These are phyloP conservation scores for Ceratothoa steindachneri DNA, from an alignment of 2,888 invertebrate genomes.

Conservation along the genomic window DNA sequence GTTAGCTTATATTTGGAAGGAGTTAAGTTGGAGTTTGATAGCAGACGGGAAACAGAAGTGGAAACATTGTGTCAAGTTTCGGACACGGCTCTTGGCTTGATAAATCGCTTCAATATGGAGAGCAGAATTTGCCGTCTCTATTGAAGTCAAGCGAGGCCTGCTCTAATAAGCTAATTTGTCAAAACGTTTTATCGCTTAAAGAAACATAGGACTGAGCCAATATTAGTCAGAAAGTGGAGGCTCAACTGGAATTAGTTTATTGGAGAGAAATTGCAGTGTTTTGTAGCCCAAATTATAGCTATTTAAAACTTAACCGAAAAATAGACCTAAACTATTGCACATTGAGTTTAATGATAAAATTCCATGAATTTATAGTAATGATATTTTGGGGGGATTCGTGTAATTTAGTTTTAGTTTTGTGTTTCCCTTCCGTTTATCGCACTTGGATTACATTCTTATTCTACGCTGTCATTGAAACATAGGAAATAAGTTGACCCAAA, in stretches of 20 bases:
- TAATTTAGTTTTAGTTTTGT: neutral
- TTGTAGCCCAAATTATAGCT: slow-evolving; percentile 9
- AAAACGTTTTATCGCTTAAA: slow-evolving; percentile 48
- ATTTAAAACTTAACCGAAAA: slow-evolving; percentile 2
- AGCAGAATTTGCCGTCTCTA: slow-evolving; percentile 33
- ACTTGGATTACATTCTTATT: no score
- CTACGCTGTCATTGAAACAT: no score
- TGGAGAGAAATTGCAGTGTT: slow-evolving; percentile 8
- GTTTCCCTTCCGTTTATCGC: neutral
- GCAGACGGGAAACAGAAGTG: no score
- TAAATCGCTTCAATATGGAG: slow-evolving; percentile 40
- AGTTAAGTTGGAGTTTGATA: no score
- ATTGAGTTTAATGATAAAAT: neutral
- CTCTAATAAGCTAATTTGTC: slow-evolving; percentile 48
- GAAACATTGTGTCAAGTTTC: neutral
- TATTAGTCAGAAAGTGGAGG: slow-evolving; percentile 24
- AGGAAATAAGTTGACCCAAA: no score
- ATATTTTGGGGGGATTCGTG: neutral
- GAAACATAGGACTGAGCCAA: slow-evolving; percentile 44
- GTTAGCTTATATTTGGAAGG: neutral
- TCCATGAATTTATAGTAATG: neutral
- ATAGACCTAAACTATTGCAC: neutral
- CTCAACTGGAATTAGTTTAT: slow-evolving; percentile 3
- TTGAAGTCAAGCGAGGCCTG: slow-evolving; percentile 41
- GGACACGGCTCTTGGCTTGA: slow-evolving; percentile 19